Evolutionary conservation across 2,113 vertebrate species (phyloP).

Genomic region (Ceyx cyanopectus): DNA sequence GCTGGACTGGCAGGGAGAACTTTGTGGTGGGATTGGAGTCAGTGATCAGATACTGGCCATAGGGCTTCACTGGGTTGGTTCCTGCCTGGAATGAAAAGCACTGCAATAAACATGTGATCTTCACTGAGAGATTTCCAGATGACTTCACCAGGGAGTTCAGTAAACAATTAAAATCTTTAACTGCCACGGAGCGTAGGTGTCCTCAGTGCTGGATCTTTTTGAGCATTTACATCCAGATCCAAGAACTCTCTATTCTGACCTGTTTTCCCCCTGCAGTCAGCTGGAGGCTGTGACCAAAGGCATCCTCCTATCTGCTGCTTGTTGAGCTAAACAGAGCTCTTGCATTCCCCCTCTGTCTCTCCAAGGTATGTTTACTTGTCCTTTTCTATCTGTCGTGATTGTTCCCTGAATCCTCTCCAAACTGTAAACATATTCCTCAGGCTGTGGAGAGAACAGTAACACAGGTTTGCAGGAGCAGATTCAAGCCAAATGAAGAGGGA

Average conservation of each 20-base stretch:
- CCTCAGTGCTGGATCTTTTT: background rate
- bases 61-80: background rate
- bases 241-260: background rate
- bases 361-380: slow-evolving; percentile 55
- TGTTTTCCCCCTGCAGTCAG: background rate
- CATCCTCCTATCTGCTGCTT: background rate
- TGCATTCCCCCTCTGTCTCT: background rate
- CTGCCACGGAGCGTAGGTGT: background rate
- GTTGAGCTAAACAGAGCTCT: background rate
- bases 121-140: slow-evolving; percentile 4
- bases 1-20: background rate
- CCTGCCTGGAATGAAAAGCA: background rate
- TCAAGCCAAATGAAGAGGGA: slow-evolving; percentile 24
- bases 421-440: slow-evolving; percentile 24
- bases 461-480: background rate
- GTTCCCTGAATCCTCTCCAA: slow-evolving; percentile 47
- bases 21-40: background rate
- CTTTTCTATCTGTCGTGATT: slow-evolving; percentile 20
- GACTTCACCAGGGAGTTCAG: background rate
- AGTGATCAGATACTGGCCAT: background rate
- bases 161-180: slow-evolving; percentile 7
- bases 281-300: background rate
- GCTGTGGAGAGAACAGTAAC: slow-evolving; percentile 27
- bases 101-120: background rate
- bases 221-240: background rate